A percentile compares a stretch with the other conserved stretches of the same genome.
phyloP scores from a whole-genome alignment of 2,888 invertebrate species.

The Lasioglossum zephyrum region DNA sequence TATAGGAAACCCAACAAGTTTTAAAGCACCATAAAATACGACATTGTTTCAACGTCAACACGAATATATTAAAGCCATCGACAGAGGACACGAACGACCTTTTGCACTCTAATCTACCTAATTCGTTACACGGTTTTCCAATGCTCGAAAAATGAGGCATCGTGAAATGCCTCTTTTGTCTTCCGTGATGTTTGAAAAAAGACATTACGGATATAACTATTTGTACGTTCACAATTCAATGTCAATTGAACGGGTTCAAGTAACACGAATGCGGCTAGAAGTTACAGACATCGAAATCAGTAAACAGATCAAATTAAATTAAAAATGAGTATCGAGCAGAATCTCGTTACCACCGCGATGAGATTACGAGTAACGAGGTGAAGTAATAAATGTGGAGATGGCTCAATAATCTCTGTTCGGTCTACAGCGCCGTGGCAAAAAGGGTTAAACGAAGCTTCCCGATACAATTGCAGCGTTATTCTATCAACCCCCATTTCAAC shows the following conservation, averaged over 20 bases:
- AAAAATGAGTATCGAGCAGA: background rate
- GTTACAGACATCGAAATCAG: background rate
- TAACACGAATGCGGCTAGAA: background rate
- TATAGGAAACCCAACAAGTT: background rate
- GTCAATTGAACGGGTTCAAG: background rate
- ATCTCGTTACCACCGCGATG: background rate
- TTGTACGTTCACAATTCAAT: background rate
- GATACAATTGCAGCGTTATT: background rate
- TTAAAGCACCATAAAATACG: background rate
- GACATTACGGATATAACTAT: background rate
- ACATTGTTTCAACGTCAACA: background rate
- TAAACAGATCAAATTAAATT: background rate
- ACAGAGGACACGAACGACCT: background rate
- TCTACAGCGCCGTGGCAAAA: background rate
- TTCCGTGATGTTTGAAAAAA: background rate
- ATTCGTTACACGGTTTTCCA: background rate
- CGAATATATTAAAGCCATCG: background rate
- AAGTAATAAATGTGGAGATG: background rate
- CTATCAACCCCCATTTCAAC: background rate
- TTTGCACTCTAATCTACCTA: background rate
- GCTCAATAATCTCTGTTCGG: background rate
- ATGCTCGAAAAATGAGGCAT: background rate
- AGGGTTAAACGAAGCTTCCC: background rate
- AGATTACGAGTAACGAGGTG: conserved; percentile 6
- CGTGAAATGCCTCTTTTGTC: rapidly evolving